A percentile compares a stretch with the other conserved stretches of the same genome.
phyloP scores from a whole-genome alignment of 2,797 vertebrate species.

The Sebastes ruberrimus region DNA sequence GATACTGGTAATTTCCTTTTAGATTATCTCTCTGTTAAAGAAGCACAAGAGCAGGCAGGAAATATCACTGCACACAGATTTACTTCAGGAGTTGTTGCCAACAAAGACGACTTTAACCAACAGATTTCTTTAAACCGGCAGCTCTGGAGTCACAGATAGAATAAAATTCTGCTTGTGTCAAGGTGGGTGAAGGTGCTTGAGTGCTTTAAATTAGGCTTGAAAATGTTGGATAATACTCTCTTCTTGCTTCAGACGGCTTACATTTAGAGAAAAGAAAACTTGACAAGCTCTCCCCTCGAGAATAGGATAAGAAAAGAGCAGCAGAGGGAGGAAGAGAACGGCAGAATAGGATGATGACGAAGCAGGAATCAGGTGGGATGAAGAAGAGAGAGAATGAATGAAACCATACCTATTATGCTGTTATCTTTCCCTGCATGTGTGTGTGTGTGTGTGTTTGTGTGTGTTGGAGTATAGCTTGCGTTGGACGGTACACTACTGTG shows the following conservation, averaged over 20 bases:
- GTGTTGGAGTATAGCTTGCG: neutral
- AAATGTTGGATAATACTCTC: neutral
- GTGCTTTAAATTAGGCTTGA: neutral
- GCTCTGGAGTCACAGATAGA: neutral
- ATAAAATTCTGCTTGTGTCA: constrained; percentile 14
- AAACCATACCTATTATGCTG: constrained; percentile 6
- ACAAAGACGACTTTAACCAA: neutral
- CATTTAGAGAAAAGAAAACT: constrained; percentile 50
- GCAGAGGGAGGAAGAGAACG: neutral
- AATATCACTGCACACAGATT: neutral
- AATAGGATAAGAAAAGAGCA: constrained; percentile 22
- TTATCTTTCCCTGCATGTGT: constrained; percentile 1
- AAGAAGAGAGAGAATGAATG: constrained; percentile 14
- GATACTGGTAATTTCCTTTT: constrained; percentile 21
- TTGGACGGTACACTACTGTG: neutral
- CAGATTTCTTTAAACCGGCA: neutral
- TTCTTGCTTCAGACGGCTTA: constrained; percentile 21
- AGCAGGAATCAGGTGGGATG: constrained; percentile 1
- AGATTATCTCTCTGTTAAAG: neutral
- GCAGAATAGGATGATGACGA: neutral
- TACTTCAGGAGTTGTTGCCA: neutral
- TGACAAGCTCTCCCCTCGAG: constrained; percentile 48
- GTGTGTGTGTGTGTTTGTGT: neutral
- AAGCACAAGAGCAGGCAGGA: neutral
- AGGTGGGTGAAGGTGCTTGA: neutral